A percentile compares a stretch with the other conserved stretches of the same genome.
phyloP scores from a whole-genome alignment of 2,888 invertebrate genomes.

The Amiota mariae region DNA sequence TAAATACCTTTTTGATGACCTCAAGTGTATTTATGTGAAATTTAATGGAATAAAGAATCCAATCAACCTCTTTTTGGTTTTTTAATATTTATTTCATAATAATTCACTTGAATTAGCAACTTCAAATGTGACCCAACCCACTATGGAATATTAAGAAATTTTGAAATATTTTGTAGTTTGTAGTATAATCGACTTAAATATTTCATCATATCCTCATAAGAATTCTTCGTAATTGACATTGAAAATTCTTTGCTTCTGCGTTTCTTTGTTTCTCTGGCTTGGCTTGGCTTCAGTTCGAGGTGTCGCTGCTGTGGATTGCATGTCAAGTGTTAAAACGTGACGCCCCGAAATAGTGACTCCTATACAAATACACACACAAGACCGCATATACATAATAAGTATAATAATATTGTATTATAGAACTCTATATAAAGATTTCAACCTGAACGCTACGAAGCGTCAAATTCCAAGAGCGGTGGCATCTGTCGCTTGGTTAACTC shows the following conservation, averaged over 20 bases:
- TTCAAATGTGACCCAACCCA: background rate
- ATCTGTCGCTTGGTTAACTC: background rate
- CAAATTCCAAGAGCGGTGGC: background rate
- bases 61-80: background rate
- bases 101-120: background rate
- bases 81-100: background rate
- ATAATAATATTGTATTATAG: no score
- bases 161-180: background rate
- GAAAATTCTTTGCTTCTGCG: background rate
- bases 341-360: constrained; percentile 49
- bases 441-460: constrained; percentile 10
- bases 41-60: no score
- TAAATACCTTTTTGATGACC: no score
- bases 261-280: background rate
- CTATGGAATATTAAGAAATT: background rate
- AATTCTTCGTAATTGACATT: constrained; percentile 19
- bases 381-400: background rate
- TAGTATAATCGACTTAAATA: background rate
- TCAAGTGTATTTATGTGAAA: background rate
- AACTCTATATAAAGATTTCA: background rate
- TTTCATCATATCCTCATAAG: background rate
- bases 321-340: constrained; percentile 62
- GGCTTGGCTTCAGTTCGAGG: background rate
- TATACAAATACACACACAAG: constrained; percentile 23
- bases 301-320: constrained; percentile 45